Conservation (phyloP, 2,888 invertebrate species). For the Mythimna albipuncta region DNA sequence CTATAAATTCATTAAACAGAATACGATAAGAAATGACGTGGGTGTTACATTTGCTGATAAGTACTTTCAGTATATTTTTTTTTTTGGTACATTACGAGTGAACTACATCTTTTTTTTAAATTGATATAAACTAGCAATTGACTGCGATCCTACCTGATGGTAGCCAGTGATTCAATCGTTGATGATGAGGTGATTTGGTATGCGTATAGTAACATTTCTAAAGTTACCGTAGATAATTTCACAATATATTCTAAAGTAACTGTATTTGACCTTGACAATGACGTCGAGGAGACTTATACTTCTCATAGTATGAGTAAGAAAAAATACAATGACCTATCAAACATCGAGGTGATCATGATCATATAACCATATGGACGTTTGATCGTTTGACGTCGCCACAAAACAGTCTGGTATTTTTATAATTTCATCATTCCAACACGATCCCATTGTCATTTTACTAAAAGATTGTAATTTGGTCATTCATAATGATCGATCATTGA, state of each 20-base stretch:
- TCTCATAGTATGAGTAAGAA: not conserved
- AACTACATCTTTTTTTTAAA: not conserved
- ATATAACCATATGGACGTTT: not conserved
- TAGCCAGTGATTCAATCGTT: too few species aligned
- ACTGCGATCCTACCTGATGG: too few species aligned
- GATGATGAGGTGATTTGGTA: not conserved
- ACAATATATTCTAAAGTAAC: not conserved
- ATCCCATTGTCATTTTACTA: too few species aligned
- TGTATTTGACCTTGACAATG: conserved; percentile 35
- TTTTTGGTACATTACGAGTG: not conserved
- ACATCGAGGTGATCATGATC: conserved; percentile 24
- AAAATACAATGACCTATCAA: conserved; percentile 29
- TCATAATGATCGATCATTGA: too few species aligned
- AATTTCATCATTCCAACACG: too few species aligned
- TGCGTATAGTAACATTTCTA: not conserved
- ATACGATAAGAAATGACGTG: conserved; percentile 1
- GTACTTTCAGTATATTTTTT: conserved; percentile 12
- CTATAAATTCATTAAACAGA: conserved; percentile 14
- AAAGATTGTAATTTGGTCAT: too few species aligned
- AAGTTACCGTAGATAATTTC: conserved; percentile 1
- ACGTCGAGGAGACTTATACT: conserved; percentile 12
- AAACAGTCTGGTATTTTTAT: not conserved
- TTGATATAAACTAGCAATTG: too few species aligned
- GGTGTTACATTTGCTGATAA: conserved; percentile 13
- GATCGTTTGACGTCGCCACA: conserved; percentile 1